Evolutionary conservation across 2,888 invertebrate genomes (phyloP), one percentile per base, ranked within the genome.

Genomic region (Mechanitis mazaeus): DNA sequence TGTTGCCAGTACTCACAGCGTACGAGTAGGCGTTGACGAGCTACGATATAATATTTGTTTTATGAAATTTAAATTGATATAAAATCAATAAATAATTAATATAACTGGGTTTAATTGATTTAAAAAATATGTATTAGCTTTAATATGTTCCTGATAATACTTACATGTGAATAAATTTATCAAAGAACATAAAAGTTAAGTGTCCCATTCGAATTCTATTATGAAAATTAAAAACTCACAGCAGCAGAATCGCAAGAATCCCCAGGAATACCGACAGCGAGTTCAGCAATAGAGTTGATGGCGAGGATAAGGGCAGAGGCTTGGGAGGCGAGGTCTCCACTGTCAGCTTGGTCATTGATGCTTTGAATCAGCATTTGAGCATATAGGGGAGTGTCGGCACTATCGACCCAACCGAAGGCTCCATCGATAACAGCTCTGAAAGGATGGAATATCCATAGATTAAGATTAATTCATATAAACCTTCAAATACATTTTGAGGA

Each of bases 241-340:
- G 68, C 71, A 61, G 87, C 76, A 56, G 80, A 69, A 33, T 70
- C 72, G 60, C 88, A 88, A 45, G 83, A 64, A 61, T 85, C 80
- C 42, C 88, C 87, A 31, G 85, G 75, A 38, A 69, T 54, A 0
- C 87, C 85, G 33, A 72, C 69, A 6, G 76, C 71, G 2, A 78
- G 68, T 9, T 78, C 71, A 2, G 77, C 75, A 2, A 83, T 69
- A 3, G 72, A 2, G 1, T 72, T 77, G 28, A 85, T 50, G 55
- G 74, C 61, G 56, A 80, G 76, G 5, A 72, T 65, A 31, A 79
- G 63, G 3, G 81, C 79, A 2, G 72, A 54, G 1, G 80, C 76
- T 54, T 83, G 80, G 62, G 74, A 75, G 2, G 4, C 3, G 1
- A 55, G 3, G 64, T 78, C 73, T 0, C 45, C 3, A 9, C 64